A percentile compares a stretch with the other conserved stretches of the same genome.
phyloP scores from a whole-genome alignment of 2,888 invertebrate species.

The Mesochorus sp. region DNA sequence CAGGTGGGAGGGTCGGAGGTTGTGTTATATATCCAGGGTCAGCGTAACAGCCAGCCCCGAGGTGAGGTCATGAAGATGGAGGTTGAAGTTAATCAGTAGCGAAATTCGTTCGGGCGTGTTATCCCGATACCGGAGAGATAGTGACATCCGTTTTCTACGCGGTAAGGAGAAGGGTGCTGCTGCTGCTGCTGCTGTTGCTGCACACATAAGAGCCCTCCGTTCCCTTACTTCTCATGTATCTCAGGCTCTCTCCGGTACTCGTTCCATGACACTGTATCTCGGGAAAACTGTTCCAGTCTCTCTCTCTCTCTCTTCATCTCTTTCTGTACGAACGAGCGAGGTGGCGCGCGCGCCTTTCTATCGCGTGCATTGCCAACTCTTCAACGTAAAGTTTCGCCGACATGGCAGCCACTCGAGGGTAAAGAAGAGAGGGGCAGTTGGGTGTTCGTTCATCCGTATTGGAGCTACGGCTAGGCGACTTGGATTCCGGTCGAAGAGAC shows the following conservation, averaged over 20 bases:
- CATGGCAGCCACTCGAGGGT: slow-evolving; percentile 67
- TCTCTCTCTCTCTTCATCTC: too few relatives aligned
- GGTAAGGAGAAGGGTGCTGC: slow-evolving; percentile 10
- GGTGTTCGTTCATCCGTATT: slow-evolving; percentile 70
- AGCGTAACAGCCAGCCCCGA: slow-evolving; percentile 4
- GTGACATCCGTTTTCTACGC: slow-evolving; percentile 50
- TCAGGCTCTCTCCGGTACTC: slow-evolving; percentile 1
- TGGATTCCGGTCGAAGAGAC: slow-evolving; percentile 68
- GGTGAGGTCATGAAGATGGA: slow-evolving; percentile 4
- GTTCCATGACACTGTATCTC: slow-evolving; percentile 24
- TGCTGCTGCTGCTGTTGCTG: too few relatives aligned
- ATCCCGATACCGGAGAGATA: slow-evolving; percentile 50
- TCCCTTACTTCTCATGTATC: slow-evolving; percentile 25
- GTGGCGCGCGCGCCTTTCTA: not conserved
- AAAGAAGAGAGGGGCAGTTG: slow-evolving; percentile 69
- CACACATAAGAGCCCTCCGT: not conserved
- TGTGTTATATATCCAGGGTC: slow-evolving; percentile 10
- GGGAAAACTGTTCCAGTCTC: slow-evolving; percentile 27
- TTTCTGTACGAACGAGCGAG: slow-evolving; percentile 12
- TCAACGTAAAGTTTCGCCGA: slow-evolving; percentile 67
- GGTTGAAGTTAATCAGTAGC: slow-evolving; percentile 52
- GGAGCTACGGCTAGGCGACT: slow-evolving; percentile 66
- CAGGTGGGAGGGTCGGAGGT: slow-evolving; percentile 7
- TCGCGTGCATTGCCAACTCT: slow-evolving; percentile 48
- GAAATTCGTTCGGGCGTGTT: slow-evolving; percentile 50